Base-by-base conservation (phyloP, 2,888 invertebrate genomes). In the Ferrisia virgata region DNA sequence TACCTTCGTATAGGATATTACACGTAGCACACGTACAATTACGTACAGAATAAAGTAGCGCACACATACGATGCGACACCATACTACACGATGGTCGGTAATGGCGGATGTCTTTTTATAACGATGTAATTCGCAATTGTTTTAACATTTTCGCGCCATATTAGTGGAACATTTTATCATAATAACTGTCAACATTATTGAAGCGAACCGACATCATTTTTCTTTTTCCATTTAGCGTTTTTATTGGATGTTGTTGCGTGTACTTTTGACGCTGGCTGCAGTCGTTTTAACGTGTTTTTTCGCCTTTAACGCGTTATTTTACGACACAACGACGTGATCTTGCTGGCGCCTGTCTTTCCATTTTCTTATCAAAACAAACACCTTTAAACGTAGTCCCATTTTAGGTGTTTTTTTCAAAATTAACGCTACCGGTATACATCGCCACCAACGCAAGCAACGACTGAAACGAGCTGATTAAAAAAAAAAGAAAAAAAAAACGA, bases 121-220 rank as follows among this genome's bases (percentile, higher is more conserved):
- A 64, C 58, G 58, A 64, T 25, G 58, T 64, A 64, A 64, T 64
- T 64, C 58, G 58, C 58, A 64, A 64, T 64, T 64, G 58, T 64
- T 64, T 64, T 28, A 64, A 64, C 58, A 64, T 64, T 64, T 64
- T 64, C 58, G 58, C 58, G 58, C 58, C 58, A 64, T 64, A 64
- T 64, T 64, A 64, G 58, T 64, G 58, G 58, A 64, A 64, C 58
- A 64, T 64, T 64, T 64, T 64, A 64, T 64, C 58, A 64, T 64
- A 64, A 64, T 64, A 64, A 64, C 58, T 64, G 58, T 64, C 58
- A 64, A 64, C 58, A 64, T 64, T 64, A 64, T 64, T 64, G 58
- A 64, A 64, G 58, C 58, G 58, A 28, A 28, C 58, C 58, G 28
- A 25, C 58, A 64, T 64, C 58, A 64, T 64, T 64, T 64, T 64